phyloP scores from a whole-genome alignment of 2,888 invertebrate species.

The Hypena proboscidalis region DNA sequence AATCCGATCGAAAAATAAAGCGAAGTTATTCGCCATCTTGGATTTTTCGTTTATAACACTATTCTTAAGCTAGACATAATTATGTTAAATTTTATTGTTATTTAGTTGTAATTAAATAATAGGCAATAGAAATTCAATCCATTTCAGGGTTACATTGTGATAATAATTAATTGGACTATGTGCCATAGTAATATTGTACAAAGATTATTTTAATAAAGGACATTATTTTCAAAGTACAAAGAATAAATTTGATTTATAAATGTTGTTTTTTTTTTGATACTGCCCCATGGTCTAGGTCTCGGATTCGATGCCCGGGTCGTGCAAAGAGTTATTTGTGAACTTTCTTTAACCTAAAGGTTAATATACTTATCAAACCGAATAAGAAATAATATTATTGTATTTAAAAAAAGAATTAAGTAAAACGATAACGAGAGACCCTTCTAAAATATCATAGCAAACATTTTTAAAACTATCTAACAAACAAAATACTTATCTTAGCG shows the following conservation, averaged over 20 bases:
- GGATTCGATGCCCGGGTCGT: too few relatives aligned
- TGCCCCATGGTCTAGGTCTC: too few relatives aligned
- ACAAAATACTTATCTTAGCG: not conserved
- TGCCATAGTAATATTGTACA: constrained; percentile 28
- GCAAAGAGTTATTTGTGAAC: too few relatives aligned
- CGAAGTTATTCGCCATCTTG: too few relatives aligned
- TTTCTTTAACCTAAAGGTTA: too few relatives aligned
- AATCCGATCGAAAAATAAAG: too few relatives aligned
- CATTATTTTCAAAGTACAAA: not conserved
- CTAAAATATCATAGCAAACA: not conserved
- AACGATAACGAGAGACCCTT: not conserved
- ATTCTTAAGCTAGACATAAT: too few relatives aligned
- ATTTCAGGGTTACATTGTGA: constrained; percentile 16
- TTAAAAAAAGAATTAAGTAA: too few relatives aligned
- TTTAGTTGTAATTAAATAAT: constrained; percentile 1
- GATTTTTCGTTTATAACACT: too few relatives aligned
- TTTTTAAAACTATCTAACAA: not conserved
- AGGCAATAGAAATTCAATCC: not conserved
- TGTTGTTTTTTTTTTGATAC: too few relatives aligned
- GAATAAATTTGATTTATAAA: not conserved
- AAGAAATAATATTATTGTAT: too few relatives aligned
- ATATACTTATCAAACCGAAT: too few relatives aligned
- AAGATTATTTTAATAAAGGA: constrained; percentile 5
- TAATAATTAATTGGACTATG: constrained; percentile 17
- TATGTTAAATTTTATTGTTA: not conserved